Evolutionary conservation across 2,113 vertebrate genomes (phyloP).

Genomic region (Cyrtonyx montezumae): DNA sequence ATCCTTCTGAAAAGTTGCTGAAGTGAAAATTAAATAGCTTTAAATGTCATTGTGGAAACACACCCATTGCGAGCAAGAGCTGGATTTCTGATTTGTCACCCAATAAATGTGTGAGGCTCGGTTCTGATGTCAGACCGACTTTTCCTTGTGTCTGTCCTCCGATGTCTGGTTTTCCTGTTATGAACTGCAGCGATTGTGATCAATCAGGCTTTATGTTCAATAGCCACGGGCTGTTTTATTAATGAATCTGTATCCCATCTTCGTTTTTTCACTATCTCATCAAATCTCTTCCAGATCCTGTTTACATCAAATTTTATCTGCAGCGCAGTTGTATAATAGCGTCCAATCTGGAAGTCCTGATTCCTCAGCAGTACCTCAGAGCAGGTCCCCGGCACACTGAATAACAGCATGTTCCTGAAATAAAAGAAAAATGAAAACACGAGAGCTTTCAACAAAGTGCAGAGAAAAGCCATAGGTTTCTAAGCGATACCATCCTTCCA

Average conservation of each 20-base stretch:
- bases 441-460: constrained; percentile 4
- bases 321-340: not conserved
- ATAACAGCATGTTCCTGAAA: not conserved
- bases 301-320: constrained; percentile 48
- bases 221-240: constrained; percentile 36
- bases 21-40: constrained; percentile 49
- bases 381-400: not conserved
- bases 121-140: not conserved
- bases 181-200: constrained; percentile 46
- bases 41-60: constrained; percentile 15
- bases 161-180: not conserved
- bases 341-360: not conserved
- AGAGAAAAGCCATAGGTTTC: constrained; percentile 1
- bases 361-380: not conserved
- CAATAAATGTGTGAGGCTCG: constrained; percentile 8
- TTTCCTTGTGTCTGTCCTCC: not conserved
- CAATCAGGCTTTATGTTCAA: constrained; percentile 40
- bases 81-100: constrained; percentile 16
- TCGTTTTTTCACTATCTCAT: constrained; percentile 35
- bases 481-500: constrained; percentile 19
- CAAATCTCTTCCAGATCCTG: constrained; percentile 45
- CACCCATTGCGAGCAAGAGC: not conserved
- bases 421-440: constrained; percentile 40
- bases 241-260: constrained; percentile 44
- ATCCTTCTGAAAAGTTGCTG: constrained; percentile 29